Evolutionary conservation across 2,113 vertebrate genomes (phyloP).

Genomic region (Morone chrysops): DNA sequence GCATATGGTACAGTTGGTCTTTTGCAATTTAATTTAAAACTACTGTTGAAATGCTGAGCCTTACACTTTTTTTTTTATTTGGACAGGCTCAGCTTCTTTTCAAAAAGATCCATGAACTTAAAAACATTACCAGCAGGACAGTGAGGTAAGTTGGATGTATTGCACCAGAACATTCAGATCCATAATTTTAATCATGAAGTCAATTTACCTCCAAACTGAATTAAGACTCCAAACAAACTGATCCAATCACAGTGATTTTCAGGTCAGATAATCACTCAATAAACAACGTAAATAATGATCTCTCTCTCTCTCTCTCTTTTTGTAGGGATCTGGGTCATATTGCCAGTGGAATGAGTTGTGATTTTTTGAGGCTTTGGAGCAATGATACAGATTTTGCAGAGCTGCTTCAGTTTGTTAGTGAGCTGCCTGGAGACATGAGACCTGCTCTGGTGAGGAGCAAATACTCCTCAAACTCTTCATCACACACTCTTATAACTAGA

Average conservation of each 20-base stretch:
- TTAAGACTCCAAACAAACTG: not conserved
- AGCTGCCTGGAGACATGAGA: conserved; percentile 82
- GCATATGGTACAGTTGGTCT: not conserved
- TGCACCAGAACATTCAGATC: not conserved
- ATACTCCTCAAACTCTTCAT: not conserved
- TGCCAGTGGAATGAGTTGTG: conserved; percentile 87
- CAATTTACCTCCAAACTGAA: conserved; percentile 1
- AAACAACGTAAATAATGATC: not conserved
- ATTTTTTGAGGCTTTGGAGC: conserved; percentile 84
- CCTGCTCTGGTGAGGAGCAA: conserved; percentile 87
- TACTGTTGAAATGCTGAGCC: not conserved
- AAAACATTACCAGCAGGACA: conserved; percentile 81
- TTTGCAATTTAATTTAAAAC: too few relatives aligned
- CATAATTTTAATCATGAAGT: not conserved
- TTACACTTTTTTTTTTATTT: conserved; percentile 38
- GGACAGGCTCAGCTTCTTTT: conserved; percentile 89
- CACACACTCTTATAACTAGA: not conserved
- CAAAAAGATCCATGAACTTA: conserved; percentile 81
- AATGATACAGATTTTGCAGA: conserved; percentile 84
- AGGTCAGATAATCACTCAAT: not conserved
- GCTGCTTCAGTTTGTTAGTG: conserved; percentile 84
- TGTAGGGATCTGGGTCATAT: conserved; percentile 86
- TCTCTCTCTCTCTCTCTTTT: not conserved
- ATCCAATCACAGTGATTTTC: not conserved
- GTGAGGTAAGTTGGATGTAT: conserved; percentile 82